Evolutionary conservation across 2,113 vertebrate species (phyloP).

Genomic region (Lophius piscatorius): DNA sequence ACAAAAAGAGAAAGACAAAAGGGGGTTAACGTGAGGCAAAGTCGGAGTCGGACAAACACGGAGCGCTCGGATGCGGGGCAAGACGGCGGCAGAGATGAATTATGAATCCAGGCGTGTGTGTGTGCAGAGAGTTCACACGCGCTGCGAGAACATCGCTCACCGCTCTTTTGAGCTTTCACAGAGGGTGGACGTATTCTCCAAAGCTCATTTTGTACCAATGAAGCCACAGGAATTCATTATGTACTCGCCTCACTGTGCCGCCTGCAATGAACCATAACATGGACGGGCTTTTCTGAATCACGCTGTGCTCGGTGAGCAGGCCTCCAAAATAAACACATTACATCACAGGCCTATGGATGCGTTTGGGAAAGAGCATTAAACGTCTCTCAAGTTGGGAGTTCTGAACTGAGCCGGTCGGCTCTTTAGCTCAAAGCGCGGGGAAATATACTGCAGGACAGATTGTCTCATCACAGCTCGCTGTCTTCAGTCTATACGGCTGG

Average conservation of each 20-base stretch:
- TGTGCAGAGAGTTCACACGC: background rate
- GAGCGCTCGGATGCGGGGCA: background rate
- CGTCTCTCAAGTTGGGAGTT: conserved; percentile 8
- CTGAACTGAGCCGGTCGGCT: conserved; percentile 34
- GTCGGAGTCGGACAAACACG: conserved; percentile 10
- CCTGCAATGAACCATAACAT: conserved; percentile 28
- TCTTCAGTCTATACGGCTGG: no score
- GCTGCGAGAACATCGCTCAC: background rate
- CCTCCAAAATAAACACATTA: conserved; percentile 28
- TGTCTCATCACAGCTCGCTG: no score
- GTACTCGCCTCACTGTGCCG: conserved; percentile 25
- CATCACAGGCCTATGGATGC: conserved; percentile 16
- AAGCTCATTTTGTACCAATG: conserved; percentile 2
- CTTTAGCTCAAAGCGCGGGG: conserved; percentile 22
- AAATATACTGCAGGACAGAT: conserved; percentile 21
- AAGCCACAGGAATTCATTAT: conserved; percentile 6
- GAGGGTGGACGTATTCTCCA: background rate
- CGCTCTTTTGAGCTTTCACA: background rate
- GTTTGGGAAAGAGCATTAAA: conserved; percentile 1
- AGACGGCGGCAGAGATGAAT: background rate
- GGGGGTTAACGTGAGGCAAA: background rate
- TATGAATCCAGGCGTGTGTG: no score
- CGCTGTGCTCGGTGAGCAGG: conserved; percentile 32
- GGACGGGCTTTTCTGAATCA: conserved; percentile 21
- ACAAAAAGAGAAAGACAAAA: conserved; percentile 5